Evolutionary conservation across 2,888 invertebrate genomes (phyloP).

Genomic region (Chydorus sphaericus): DNA sequence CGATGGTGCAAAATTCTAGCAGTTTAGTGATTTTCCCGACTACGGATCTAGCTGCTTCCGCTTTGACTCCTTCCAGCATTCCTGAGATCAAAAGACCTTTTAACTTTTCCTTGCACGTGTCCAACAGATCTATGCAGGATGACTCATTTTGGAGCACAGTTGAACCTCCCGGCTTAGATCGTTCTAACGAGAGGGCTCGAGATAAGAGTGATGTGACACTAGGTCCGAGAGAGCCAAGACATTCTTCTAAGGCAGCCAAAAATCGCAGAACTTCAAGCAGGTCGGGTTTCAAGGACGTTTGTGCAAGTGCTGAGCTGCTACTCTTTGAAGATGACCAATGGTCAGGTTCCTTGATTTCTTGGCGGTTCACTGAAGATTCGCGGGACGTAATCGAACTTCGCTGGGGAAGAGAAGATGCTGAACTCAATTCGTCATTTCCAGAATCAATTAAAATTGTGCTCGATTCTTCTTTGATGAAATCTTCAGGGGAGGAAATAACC

Average conservation of each 20-base stretch:
- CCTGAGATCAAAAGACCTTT: conserved; percentile 61
- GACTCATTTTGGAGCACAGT: conserved; percentile 47
- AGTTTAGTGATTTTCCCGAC: conserved; percentile 60
- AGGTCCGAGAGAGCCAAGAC: conserved; percentile 69
- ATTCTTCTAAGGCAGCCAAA: conserved; percentile 64
- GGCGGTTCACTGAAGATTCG: too few species aligned
- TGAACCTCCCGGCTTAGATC: conserved; percentile 32
- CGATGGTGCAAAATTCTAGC: conserved; percentile 38
- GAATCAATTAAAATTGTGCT: too few species aligned
- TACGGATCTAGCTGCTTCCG: conserved; percentile 54
- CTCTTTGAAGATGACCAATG: too few species aligned
- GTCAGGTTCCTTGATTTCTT: too few species aligned
- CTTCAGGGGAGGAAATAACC: conserved; percentile 18
- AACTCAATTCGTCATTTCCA: too few species aligned
- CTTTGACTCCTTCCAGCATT: conserved; percentile 44
- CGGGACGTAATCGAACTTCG: too few species aligned
- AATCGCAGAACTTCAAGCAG: conserved; percentile 52
- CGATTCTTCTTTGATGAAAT: not conserved
- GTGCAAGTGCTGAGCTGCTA: too few species aligned
- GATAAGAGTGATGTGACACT: conserved; percentile 60
- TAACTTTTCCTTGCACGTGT: conserved; percentile 72
- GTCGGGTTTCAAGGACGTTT: conserved; percentile 26
- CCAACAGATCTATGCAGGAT: conserved; percentile 58
- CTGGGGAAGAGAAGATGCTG: too few species aligned
- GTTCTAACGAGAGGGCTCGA: conserved; percentile 61